Base-by-base conservation (phyloP, 1,140 invertebrate species). In the Camponotus vicinus region DNA sequence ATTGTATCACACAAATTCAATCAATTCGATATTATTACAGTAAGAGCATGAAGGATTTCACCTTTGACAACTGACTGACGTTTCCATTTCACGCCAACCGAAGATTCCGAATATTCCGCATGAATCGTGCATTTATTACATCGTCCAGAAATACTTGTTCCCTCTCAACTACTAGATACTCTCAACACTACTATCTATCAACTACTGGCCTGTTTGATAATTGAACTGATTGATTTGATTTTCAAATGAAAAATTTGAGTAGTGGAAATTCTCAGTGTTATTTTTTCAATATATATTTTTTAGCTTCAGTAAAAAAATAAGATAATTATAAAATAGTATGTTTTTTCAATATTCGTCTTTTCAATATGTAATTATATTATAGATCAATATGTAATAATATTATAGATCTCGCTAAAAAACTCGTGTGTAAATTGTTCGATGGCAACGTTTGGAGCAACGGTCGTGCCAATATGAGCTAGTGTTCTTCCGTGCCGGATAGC, bases 401-500 rank as follows among this genome's bases (percentile, higher is more conserved):
- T n/a, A 15, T 21, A 27, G 32, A 37, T 42, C 34, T 18, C 49
- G 13, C 15, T 80, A 80, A 80, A 64, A 80, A 57, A 55, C 13
- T 67, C 13, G 3, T 3, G 3, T 83, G 55, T 73, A 73, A 82
- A 82, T 73, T 73, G 32, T 27, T 37, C 32, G 79, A 73, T 42
- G 52, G 40, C 27, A 37, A 49, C 32, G 37, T 71, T 82, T 40
- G 55, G 13, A 63, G 27, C 67, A 73, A 73, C 40, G 55, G 18
- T 82, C 67, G 67, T 73, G 79, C 40, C 79, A 75, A 63, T 83
- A 83, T 83, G 32, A 83, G 67, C 52, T 55, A 75, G 11, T 73
- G 69, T 83, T 75, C 79, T 73, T 83, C 79, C 69, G 13, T 83
- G 55, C 69, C 69, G 55, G 55, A 83, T 83, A 83, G 69, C 55